Evolutionary conservation across 2,113 vertebrate genomes (phyloP), one percentile per base, ranked within the genome.

Genomic region (Neogobius melanostomus): DNA sequence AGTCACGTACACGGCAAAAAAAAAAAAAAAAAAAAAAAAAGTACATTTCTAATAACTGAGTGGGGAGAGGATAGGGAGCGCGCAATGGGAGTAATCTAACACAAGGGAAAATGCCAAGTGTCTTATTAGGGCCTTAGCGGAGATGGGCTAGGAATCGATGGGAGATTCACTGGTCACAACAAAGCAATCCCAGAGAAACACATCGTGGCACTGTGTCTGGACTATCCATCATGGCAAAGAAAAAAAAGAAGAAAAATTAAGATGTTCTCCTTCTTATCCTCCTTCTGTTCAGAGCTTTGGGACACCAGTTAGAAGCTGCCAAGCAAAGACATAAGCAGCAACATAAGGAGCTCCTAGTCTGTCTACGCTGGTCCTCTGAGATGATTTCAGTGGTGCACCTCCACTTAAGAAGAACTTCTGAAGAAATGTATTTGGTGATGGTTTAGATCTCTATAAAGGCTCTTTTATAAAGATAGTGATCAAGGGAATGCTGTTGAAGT

Each of bases 71-170:
- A 59, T 12, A 79, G 69, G 77, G 78, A 77, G 64, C 74, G 79
- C 84, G 79, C 86, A 76, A 69, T 68, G 76, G 74, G 73, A 80
- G 85, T 83, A 79, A 81, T 80, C 79, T 69, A 80, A 77, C 80
- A 81, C 83, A 68, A 74, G 75, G 84, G 90, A 88, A 92, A 92
- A 92, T 91, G 90, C 87, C 85, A 90, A 85, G 81, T 87, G 87
- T 87, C 90, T 92, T 92, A 91, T 93, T 92, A 92, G 89, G 87
- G 86, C 68, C 83, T 87, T 86, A 82, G 88, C 71, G 46, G 69
- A 81, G 81, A 82, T 84, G 83, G 17, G 81, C 82, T 81, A 80
- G 74, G 85, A 90, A 91, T 90, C 89, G 61, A 89, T 82, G 82
- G 71, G 75, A 81, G 87, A 89, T 88, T 87, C 79, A 76, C 66